These are phyloP conservation scores for Philaenus spumarius DNA, from an alignment of 1,140 invertebrate genomes.

Conservation along the genomic window DNA sequence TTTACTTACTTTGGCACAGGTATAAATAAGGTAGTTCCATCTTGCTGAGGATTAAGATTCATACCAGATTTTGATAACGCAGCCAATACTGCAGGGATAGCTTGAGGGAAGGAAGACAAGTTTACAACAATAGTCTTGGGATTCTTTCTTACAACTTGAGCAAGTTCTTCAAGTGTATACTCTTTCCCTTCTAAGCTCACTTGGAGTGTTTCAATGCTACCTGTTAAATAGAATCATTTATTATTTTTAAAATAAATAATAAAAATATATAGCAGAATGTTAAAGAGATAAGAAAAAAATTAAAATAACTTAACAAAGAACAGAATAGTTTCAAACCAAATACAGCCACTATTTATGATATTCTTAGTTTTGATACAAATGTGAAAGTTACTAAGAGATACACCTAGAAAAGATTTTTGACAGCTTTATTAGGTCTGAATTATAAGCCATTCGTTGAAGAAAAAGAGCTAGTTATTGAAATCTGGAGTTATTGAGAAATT, in stretches of 20 bases:
- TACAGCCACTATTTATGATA: neutral
- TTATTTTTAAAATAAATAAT: neutral
- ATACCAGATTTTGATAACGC: constrained; percentile 72
- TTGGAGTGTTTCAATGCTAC: constrained; percentile 67
- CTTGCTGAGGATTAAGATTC: constrained; percentile 92
- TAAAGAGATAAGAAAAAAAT: neutral
- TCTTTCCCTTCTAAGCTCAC: constrained; percentile 74
- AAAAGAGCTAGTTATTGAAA: too few species aligned
- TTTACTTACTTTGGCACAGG: constrained; percentile 78
- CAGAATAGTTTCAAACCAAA: neutral
- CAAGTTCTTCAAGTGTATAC: constrained; percentile 80
- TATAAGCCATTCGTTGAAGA: neutral
- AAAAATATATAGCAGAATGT: neutral
- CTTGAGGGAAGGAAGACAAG: constrained; percentile 74
- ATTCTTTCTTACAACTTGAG: constrained; percentile 80
- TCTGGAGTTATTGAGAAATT: too few species aligned
- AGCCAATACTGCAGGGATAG: constrained; percentile 66
- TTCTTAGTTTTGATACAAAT: neutral
- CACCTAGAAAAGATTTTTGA: neutral
- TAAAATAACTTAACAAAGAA: neutral
- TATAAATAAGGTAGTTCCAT: constrained; percentile 82
- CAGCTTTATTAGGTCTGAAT: neutral
- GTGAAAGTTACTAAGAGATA: neutral
- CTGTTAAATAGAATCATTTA: constrained; percentile 35
- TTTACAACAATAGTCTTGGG: constrained; percentile 81